Evolutionary conservation across 2,797 vertebrate genomes (phyloP), one percentile per base, ranked within the genome.

Genomic region (Simalia tracyae): DNA sequence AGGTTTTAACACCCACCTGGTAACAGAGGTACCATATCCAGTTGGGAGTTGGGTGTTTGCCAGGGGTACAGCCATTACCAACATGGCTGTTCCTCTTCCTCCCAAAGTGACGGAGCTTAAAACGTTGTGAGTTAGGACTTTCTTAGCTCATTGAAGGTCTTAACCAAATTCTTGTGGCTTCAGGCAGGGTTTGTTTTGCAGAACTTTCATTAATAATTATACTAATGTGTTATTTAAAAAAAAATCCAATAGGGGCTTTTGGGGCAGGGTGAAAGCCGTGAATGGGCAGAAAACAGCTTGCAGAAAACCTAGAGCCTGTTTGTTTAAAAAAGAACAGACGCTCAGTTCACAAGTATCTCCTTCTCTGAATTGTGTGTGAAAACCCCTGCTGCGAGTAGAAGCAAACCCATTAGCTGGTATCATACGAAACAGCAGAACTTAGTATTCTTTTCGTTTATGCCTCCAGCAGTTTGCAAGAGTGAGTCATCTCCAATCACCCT

Each of bases 381-480:
- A 92, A 63, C 63, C 42, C 59, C 90, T 46, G 0, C n/a, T 87
- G 31, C 28, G 81, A 88, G 14, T 3, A 12, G 36, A 72, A 92
- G 3, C 15, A 72, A 92, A 90, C 63, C 88, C 56, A 66, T 88
- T 66, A 87, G 15, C 14, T 91, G 12, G 63, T 92, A 31, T 59
- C 92, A n/a, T 42, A 76, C 5, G n/a, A 6, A 91, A 60, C 12
- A 84, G 85, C 42, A 56, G 46, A 76, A 5, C n/a, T 54, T 28
- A 89, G 56, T 57, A 61, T 90, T 91, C 60, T 88, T 92, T 12
- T 95, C 0, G 60, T 94, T 94, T 91, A 14, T n/a, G 46, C 57
- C 92, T 94, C 87, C 17, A 15, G 54, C 26, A 68, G 22, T n/a
- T 85, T 42, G 72, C 12, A 1, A 31, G 87, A 28, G 17, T 42